These are phyloP conservation scores for Adrianichthys oophorus DNA, from an alignment of 2,797 vertebrate species.

Conservation along the genomic window DNA sequence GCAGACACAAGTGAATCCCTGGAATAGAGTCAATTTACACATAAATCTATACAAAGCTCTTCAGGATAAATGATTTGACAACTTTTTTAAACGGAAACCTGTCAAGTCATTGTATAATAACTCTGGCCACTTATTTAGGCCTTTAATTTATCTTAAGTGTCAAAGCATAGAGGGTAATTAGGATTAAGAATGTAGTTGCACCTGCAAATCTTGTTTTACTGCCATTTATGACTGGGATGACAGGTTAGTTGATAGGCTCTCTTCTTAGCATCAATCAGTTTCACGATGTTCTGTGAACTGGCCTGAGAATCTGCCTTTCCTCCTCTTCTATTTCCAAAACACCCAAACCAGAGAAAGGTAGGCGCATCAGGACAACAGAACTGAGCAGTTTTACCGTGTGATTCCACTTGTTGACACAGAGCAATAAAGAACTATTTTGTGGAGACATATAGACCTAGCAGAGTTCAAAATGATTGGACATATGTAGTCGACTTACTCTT, in stretches of 20 bases:
- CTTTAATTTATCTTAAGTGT: conserved; percentile 54
- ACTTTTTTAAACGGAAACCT: conserved; percentile 44
- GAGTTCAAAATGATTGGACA: conserved; percentile 79
- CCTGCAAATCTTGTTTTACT: conserved; percentile 74
- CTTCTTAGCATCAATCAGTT: conserved; percentile 47
- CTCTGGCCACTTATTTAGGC: conserved; percentile 59
- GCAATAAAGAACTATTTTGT: conserved; percentile 84
- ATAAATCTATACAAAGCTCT: conserved; percentile 36
- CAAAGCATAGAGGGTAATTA: conserved; percentile 53
- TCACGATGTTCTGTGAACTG: conserved; percentile 62
- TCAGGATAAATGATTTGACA: conserved; percentile 64
- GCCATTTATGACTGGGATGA: conserved; percentile 68
- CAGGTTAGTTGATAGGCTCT: conserved; percentile 64
- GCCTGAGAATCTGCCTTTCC: conserved; percentile 74
- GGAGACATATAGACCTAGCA: conserved; percentile 81
- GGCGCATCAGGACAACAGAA: conserved; percentile 73
- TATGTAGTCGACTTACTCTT: conserved; percentile 83
- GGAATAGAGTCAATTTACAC: conserved; percentile 43
- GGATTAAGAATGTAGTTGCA: conserved; percentile 59
- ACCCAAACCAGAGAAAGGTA: conserved; percentile 71
- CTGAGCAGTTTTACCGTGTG: conserved; percentile 71
- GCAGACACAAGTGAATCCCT: conserved; percentile 38
- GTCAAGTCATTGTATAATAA: conserved; percentile 53
- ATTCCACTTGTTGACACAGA: conserved; percentile 80
- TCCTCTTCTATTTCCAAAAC: conserved; percentile 70